phyloP scores from a whole-genome alignment of 1,140 invertebrate genomes.

The Antheraea mylitta region DNA sequence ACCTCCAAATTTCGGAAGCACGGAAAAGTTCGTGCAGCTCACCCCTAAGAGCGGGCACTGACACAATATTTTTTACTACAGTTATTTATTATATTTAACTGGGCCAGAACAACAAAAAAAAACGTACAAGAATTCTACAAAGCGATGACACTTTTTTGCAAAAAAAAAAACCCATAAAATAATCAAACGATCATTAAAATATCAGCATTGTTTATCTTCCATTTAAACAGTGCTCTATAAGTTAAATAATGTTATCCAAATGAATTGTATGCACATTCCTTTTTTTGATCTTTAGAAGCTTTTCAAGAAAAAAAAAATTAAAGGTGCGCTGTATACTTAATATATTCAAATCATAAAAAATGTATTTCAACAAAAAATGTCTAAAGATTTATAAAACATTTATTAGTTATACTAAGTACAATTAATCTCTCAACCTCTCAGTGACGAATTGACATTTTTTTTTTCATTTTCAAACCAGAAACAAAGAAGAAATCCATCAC shows the following conservation, averaged over 20 bases:
- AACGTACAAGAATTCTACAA: not conserved
- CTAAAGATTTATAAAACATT: slow-evolving; percentile 39
- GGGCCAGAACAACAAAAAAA: no score
- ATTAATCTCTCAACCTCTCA: slow-evolving; percentile 45
- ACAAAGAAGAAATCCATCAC: slow-evolving; percentile 48
- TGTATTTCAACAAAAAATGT: slow-evolving; percentile 51
- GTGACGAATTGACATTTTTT: slow-evolving; percentile 43
- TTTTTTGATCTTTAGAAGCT: not conserved
- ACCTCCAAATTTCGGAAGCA: no score
- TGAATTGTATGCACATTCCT: no score
- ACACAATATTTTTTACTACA: no score
- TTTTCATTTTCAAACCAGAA: slow-evolving; percentile 6
- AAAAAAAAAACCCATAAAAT: not conserved
- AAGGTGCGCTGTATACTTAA: no score
- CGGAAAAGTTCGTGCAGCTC: no score
- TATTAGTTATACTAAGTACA: slow-evolving; percentile 61
- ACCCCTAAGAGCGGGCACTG: no score
- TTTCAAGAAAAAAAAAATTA: not conserved
- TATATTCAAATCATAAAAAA: not conserved
- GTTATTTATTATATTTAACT: no score
- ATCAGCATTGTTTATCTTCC: no score
- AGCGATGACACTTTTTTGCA: not conserved
- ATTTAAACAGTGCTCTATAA: not conserved
- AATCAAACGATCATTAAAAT: not conserved
- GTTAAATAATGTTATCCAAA: no score